Conservation (phyloP, 2,888 invertebrate genomes). For the Dascillus cervinus region DNA sequence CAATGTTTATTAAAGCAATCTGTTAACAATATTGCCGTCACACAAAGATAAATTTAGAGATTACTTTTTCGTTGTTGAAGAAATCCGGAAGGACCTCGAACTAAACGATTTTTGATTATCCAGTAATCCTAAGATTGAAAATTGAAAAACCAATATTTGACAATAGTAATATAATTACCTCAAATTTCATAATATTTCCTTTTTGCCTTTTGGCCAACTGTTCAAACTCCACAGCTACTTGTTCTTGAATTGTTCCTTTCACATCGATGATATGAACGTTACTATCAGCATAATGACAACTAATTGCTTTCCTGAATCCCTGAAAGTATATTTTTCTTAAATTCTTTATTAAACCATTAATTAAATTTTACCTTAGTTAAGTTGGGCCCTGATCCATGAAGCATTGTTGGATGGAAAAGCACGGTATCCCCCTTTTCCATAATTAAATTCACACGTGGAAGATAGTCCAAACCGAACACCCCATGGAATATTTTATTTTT, state of each 20-base stretch:
- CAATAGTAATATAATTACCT: too few species aligned
- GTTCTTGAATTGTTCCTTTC: slow-evolving; percentile 56
- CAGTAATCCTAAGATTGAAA: too few species aligned
- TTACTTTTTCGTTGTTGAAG: slow-evolving; percentile 22
- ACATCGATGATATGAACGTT: slow-evolving; percentile 64
- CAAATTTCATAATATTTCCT: slow-evolving; percentile 34
- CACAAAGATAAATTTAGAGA: too few species aligned
- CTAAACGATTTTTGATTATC: too few species aligned
- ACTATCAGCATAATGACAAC: slow-evolving; percentile 72
- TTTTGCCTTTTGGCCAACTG: slow-evolving; percentile 39
- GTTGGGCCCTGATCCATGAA: slow-evolving; percentile 81
- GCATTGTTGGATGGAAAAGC: slow-evolving; percentile 74
- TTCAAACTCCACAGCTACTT: slow-evolving; percentile 52
- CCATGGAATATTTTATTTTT: slow-evolving; percentile 68
- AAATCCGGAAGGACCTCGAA: slow-evolving; percentile 30
- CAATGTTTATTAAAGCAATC: too few species aligned
- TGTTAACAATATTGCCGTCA: too few species aligned
- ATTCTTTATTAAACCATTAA: too few species aligned
- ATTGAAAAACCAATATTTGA: too few species aligned
- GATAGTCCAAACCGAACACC: slow-evolving; percentile 37
- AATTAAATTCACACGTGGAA: slow-evolving; percentile 53
- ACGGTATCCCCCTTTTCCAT: slow-evolving; percentile 83
- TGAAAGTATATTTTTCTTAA: slow-evolving; percentile 36
- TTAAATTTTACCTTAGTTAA: too few species aligned
- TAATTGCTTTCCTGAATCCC: slow-evolving; percentile 72